These are phyloP conservation scores for Meteorus cinctellus DNA, from an alignment of 2,888 invertebrate genomes.

Conservation along the genomic window DNA sequence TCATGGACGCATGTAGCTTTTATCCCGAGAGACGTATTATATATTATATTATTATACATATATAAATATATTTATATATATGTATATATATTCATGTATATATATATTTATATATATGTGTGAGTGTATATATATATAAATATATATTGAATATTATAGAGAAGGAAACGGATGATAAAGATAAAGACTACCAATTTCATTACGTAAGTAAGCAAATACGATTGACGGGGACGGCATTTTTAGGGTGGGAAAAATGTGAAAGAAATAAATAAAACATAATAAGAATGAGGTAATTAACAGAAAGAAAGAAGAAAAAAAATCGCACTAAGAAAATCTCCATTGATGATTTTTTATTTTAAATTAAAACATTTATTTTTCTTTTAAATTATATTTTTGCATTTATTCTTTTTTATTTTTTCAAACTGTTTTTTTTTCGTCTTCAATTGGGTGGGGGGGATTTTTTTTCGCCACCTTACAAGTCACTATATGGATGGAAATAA, in stretches of 20 bases:
- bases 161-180: constrained; percentile 31
- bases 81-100: constrained; percentile 32
- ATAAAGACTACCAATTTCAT: constrained; percentile 27
- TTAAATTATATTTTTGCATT: background rate
- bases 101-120: constrained; percentile 42
- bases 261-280: too few species aligned
- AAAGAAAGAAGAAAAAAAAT: background rate
- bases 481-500: background rate
- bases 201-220: constrained; percentile 32
- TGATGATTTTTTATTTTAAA: background rate
- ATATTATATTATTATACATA: constrained; percentile 61
- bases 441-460: too few species aligned
- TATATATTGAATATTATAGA: constrained; percentile 50
- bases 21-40: constrained; percentile 59
- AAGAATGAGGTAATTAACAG: background rate
- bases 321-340: background rate
- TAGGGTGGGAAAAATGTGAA: background rate
- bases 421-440: too few species aligned
- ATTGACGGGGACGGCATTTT: background rate
- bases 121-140: constrained; percentile 41
- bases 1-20: constrained; percentile 62
- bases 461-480: background rate
- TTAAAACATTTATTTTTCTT: background rate
- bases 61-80: constrained; percentile 53
- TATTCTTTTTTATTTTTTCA: background rate